Evolutionary conservation across 2,113 vertebrate species (phyloP).

Genomic region (Hippocampus zosterae): DNA sequence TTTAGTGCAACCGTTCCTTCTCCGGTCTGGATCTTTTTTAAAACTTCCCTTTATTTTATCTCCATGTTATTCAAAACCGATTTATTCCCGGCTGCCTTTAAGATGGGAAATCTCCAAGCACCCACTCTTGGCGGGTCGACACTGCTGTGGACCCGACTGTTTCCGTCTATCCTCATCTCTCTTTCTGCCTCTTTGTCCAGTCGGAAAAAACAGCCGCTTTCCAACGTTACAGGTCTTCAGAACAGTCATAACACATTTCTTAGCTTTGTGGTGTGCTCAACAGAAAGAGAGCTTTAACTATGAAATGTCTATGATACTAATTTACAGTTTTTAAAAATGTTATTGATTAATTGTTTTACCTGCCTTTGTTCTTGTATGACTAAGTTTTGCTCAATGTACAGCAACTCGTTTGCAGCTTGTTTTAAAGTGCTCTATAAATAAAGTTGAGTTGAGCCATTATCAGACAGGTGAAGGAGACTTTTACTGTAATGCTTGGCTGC

Average conservation of each 20-base stretch:
- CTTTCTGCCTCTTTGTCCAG: constrained; percentile 34
- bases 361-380: too few relatives aligned
- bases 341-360: not conserved
- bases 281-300: not conserved
- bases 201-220: constrained; percentile 47
- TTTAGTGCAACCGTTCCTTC: constrained; percentile 67
- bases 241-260: not conserved
- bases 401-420: too few relatives aligned
- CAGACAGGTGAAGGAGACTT: too few relatives aligned
- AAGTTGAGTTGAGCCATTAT: too few relatives aligned
- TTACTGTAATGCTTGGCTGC: too few relatives aligned
- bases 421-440: too few relatives aligned
- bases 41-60: constrained; percentile 55
- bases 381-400: too few relatives aligned
- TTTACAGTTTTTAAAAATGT: not conserved
- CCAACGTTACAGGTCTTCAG: constrained; percentile 11
- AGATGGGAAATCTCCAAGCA: constrained; percentile 67
- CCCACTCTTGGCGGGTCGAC: constrained; percentile 55
- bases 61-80: constrained; percentile 66
- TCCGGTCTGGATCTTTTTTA: constrained; percentile 72
- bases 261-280: not conserved
- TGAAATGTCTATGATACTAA: not conserved
- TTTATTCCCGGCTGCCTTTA: constrained; percentile 38
- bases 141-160: constrained; percentile 53
- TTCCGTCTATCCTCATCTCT: constrained; percentile 48